Conservation (phyloP, 2,797 vertebrate genomes). For the Sebastes iracundus region DNA sequence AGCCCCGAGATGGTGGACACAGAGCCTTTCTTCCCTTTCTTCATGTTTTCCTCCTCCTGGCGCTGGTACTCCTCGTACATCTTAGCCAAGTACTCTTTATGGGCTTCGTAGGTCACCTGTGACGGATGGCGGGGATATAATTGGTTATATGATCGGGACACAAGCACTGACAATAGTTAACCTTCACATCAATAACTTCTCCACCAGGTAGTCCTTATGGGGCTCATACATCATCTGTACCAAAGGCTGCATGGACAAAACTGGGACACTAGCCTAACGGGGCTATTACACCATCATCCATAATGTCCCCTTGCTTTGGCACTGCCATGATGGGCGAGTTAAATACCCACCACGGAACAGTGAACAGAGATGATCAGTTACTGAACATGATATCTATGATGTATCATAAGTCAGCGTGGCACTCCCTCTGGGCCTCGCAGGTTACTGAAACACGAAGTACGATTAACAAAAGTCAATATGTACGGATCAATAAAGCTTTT, state of each 20-base stretch:
- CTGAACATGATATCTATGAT: background rate
- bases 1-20: constrained; percentile 99
- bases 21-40: constrained; percentile 97
- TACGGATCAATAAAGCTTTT: background rate
- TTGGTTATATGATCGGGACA: constrained; percentile 31
- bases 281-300: constrained; percentile 34
- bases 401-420: constrained; percentile 87
- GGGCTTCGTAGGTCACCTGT: constrained; percentile 98
- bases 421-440: constrained; percentile 87
- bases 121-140: constrained; percentile 18
- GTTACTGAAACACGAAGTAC: constrained; percentile 64
- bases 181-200: constrained; percentile 35
- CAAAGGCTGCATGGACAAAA: constrained; percentile 31
- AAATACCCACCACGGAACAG: background rate
- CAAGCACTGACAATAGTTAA: constrained; percentile 15
- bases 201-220: background rate
- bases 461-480: background rate
- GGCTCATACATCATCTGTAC: constrained; percentile 33
- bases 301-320: constrained; percentile 4
- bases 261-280: constrained; percentile 24
- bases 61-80: constrained; percentile 99
- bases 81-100: constrained; percentile 98
- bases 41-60: constrained; percentile 99
- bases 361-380: background rate
- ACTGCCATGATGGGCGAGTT: background rate